Evolutionary conservation across 2,797 vertebrate genomes (phyloP), one percentile per base, ranked within the genome.

Genomic region (Salmo trutta): DNA sequence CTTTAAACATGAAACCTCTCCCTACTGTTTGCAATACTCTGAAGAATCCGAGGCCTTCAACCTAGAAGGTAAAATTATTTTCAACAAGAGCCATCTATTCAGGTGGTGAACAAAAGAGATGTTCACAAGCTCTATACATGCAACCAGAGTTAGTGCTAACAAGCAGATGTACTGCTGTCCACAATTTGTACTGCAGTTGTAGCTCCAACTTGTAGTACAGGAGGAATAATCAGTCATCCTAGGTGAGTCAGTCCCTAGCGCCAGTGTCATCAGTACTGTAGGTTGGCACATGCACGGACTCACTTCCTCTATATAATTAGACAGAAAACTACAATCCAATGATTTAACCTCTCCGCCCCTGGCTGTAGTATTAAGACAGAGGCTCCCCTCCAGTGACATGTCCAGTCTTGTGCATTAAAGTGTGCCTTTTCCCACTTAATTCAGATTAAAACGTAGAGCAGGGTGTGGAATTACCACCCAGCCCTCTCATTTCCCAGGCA

Each of bases 391-490:
- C n/a, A 62, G 70, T 65, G 53, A 77, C 80, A 73, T 79, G 85
- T 79, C 73, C 29, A 67, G 73, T 81, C 85, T 79, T 84, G 83
- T 79, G 74, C 56, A 59, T 33, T 71, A 68, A 68, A 33, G 14
- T 16, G 66, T 16, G 16, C 4, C 27, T 33, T 67, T 66, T 66
- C 64, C 77, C 77, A 71, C 67, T 53, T 64, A 33, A 51, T 71
- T 72, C 67, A 75, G 62, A 81, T 72, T 75, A 59, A 84, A 76
- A 79, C 74, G 74, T 77, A 77, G 79, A 77, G 73, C 52, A 52
- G 72, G 78, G 84, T 87, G 81, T 82, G 70, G 77, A 33, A 73
- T 75, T 83, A 66, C 79, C 77, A 71, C 70, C 14, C n/a, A 51
- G 21, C 62, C 47, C 69, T 70, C 73, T 72, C 73, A 72, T 75